Conservation (phyloP, 2,113 vertebrate species). For the Myiozetetes cayanensis region DNA sequence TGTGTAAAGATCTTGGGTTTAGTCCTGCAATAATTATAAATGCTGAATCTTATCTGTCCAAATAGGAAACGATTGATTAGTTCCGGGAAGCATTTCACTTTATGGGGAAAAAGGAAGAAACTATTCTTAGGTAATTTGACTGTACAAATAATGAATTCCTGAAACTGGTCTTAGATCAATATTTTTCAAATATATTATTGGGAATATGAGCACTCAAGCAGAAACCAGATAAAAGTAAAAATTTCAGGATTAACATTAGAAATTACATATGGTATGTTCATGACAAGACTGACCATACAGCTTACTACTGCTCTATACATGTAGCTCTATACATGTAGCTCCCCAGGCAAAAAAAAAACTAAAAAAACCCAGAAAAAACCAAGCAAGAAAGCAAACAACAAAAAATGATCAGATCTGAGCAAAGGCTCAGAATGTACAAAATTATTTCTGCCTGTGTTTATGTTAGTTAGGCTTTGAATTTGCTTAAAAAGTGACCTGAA, state of each 20-base stretch:
- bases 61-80: background rate
- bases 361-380: background rate
- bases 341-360: background rate
- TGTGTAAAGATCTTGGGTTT: background rate
- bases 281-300: background rate
- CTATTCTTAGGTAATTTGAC: background rate
- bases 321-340: accelerated
- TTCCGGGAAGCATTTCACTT: background rate
- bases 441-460: background rate
- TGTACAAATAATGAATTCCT: background rate
- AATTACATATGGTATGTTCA: background rate
- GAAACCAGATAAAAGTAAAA: background rate
- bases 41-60: background rate
- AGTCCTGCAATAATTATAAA: background rate
- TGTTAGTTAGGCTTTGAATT: background rate
- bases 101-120: background rate
- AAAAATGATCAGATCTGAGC: background rate
- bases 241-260: background rate
- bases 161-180: background rate
- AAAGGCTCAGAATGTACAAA: background rate
- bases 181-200: background rate
- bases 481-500: background rate
- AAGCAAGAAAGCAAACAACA: background rate
- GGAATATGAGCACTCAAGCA: background rate
- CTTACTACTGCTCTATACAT: background rate